Percentiles rank a stretch among this genome's conserved stretches.
Conservation (phyloP, 2,888 invertebrate species). For the Hetaerina titia region DNA sequence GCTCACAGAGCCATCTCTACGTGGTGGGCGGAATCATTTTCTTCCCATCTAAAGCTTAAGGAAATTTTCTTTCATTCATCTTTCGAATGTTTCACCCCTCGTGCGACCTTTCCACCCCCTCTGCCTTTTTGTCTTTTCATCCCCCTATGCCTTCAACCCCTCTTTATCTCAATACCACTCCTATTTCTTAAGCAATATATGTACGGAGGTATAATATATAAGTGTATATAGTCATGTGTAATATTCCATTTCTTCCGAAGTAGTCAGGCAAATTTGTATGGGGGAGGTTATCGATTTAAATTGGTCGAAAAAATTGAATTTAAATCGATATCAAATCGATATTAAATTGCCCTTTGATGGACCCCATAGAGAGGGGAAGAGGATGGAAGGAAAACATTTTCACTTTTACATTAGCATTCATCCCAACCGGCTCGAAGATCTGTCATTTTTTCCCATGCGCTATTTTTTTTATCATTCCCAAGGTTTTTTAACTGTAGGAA, state of each 20-base stretch:
- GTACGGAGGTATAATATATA: background rate
- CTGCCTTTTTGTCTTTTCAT: too few relatives aligned
- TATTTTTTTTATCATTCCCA: background rate
- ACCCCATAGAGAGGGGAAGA: background rate
- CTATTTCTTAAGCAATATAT: too few relatives aligned
- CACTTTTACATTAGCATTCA: background rate
- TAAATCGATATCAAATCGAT: constrained; percentile 31
- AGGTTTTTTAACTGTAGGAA: too few relatives aligned
- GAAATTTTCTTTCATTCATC: too few relatives aligned
- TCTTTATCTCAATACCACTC: too few relatives aligned
- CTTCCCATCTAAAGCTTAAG: background rate
- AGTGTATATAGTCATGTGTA: background rate
- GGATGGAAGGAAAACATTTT: background rate
- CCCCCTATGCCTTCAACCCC: too few relatives aligned
- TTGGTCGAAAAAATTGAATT: constrained; percentile 8
- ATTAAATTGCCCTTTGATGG: background rate
- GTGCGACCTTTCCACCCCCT: too few relatives aligned
- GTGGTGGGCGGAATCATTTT: background rate
- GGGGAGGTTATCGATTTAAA: background rate
- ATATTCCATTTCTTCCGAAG: background rate
- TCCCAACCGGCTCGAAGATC: background rate
- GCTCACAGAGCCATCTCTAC: constrained; percentile 2
- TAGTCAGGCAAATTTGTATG: too few relatives aligned
- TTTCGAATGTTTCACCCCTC: too few relatives aligned
- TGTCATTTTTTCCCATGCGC: background rate